Evolutionary conservation across 2,797 vertebrate species (phyloP).

Genomic region (Gallirallus australis): DNA sequence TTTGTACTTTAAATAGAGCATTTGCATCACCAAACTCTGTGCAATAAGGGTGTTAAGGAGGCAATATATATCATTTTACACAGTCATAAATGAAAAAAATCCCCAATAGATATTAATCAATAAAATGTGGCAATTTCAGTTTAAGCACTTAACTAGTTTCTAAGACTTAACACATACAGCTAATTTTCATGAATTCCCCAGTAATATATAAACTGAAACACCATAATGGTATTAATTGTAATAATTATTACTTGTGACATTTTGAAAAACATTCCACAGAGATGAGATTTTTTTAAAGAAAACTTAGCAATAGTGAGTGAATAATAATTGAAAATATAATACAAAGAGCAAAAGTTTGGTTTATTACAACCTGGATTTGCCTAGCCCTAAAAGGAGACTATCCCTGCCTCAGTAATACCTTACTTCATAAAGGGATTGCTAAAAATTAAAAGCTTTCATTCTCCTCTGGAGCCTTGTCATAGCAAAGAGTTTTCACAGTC

Average conservation of each 20-base stretch:
- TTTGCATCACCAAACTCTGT: not conserved
- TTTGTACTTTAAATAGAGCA: not conserved
- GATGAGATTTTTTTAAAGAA: conserved; percentile 12
- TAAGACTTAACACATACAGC: not conserved
- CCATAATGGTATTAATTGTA: not conserved
- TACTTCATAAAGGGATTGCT: not conserved
- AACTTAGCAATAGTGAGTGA: not conserved
- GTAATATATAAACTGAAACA: not conserved
- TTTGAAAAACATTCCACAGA: not conserved
- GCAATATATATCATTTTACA: not conserved
- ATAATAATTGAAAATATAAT: not conserved
- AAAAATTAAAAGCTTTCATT: conserved; percentile 54
- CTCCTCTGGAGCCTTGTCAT: not conserved
- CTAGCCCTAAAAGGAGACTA: conserved; percentile 19
- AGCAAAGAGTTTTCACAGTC: conserved; percentile 25
- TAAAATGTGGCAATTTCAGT: not conserved
- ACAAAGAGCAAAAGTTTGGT: not conserved
- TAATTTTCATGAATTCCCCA: not conserved
- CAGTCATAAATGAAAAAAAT: not conserved
- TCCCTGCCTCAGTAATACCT: conserved; percentile 8
- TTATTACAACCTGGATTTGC: conserved; percentile 21
- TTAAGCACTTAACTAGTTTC: not conserved
- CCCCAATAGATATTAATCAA: not conserved
- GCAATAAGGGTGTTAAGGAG: not conserved
- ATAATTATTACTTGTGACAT: conserved; percentile 18